Percentiles rank a stretch among this genome's conserved stretches.
phyloP scores from a whole-genome alignment of 2,797 vertebrate species.

The Vespertilio murinus region DNA sequence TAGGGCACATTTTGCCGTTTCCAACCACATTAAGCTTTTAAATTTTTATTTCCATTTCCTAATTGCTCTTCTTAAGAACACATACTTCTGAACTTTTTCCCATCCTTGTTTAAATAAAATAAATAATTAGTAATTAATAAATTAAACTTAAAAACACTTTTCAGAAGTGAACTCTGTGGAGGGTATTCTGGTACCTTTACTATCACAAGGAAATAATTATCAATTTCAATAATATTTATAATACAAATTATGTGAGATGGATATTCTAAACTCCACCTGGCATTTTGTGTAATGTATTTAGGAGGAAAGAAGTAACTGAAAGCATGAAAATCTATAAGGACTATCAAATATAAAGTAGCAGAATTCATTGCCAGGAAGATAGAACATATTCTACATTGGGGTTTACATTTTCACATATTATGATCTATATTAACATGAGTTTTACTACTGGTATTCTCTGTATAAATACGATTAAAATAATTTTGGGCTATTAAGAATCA shows the following conservation, averaged over 20 bases:
- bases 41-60: slow-evolving; percentile 65
- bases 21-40: slow-evolving; percentile 21
- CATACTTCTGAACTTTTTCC: slow-evolving; percentile 48
- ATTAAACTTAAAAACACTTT: not conserved
- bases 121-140: not conserved
- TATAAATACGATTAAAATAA: not conserved
- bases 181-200: not conserved
- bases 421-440: not conserved
- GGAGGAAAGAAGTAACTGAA: slow-evolving; percentile 3
- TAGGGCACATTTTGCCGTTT: not conserved
- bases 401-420: not conserved
- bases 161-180: not conserved
- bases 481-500: not conserved
- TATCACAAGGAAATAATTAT: slow-evolving; percentile 44
- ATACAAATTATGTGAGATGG: not conserved
- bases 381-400: not conserved
- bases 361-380: not conserved
- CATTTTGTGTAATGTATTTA: not conserved
- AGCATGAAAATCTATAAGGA: slow-evolving; percentile 17
- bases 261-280: slow-evolving; percentile 18
- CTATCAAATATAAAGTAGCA: not conserved
- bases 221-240: not conserved
- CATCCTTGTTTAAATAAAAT: not conserved
- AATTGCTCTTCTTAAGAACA: slow-evolving; percentile 55
- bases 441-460: not conserved